Conservation (phyloP, 2,797 vertebrate species). For the Trematomus bernacchii region DNA sequence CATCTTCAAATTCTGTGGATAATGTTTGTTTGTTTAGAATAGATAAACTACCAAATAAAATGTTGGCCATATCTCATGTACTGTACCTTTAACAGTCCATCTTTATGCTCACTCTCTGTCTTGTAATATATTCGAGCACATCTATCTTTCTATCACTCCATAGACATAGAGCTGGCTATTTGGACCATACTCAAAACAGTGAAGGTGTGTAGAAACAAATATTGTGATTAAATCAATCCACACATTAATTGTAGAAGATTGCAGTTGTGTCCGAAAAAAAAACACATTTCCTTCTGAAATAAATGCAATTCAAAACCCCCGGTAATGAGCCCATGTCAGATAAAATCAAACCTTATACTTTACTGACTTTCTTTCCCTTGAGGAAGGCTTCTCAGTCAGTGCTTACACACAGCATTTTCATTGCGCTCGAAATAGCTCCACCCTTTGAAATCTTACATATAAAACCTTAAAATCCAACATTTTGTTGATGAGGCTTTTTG, state of each 20-base stretch:
- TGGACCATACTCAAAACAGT: neutral
- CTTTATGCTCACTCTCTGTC: neutral
- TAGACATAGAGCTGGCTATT: neutral
- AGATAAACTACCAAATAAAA: too few relatives aligned
- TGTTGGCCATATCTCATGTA: too few relatives aligned
- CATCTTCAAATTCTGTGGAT: too few relatives aligned
- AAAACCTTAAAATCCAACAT: slow-evolving; percentile 15
- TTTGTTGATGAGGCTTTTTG: slow-evolving; percentile 3
- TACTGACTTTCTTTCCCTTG: neutral
- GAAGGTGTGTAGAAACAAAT: too few relatives aligned
- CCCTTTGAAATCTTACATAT: slow-evolving; percentile 13
- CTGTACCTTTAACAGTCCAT: neutral
- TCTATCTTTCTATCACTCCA: neutral
- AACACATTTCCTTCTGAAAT: neutral
- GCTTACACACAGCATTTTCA: neutral
- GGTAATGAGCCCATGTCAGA: neutral
- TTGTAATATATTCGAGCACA: slow-evolving; percentile 4
- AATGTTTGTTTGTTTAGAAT: too few relatives aligned
- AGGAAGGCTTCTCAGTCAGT: neutral
- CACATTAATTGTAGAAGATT: neutral
- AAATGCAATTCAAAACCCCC: neutral
- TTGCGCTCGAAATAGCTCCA: slow-evolving; percentile 1
- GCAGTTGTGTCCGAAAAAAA: neutral
- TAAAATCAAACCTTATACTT: slow-evolving; percentile 1
- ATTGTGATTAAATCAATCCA: neutral